These are phyloP conservation scores for Oryzias sinensis DNA, from an alignment of 2,797 vertebrate species.

Conservation along the genomic window DNA sequence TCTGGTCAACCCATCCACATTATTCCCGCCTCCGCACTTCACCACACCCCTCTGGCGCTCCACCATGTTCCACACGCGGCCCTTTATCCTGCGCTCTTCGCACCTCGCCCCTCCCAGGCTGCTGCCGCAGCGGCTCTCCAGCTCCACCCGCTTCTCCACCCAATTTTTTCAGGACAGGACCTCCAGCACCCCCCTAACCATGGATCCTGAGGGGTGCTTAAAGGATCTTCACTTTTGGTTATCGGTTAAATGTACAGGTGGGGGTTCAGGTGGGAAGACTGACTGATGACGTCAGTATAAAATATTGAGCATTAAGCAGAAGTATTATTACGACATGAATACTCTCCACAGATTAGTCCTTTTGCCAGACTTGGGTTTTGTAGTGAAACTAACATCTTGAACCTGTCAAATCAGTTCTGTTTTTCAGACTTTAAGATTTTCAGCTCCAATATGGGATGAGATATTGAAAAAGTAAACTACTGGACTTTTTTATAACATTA, in stretches of 20 bases:
- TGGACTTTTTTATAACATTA: constrained; percentile 41
- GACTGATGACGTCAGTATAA: too few species aligned
- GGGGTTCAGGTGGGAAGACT: too few species aligned
- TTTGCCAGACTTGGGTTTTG: constrained; percentile 30
- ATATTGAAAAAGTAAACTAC: constrained; percentile 47
- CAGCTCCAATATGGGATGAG: constrained; percentile 23
- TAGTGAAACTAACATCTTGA: constrained; percentile 46
- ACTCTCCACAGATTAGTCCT: constrained; percentile 46
- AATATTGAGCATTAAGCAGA: too few species aligned
- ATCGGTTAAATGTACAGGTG: too few species aligned
- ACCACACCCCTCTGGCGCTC: constrained; percentile 91
- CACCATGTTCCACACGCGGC: constrained; percentile 91
- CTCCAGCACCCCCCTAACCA: constrained; percentile 98
- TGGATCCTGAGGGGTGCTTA: constrained; percentile 84
- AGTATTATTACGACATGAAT: too few species aligned
- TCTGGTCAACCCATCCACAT: constrained; percentile 97
- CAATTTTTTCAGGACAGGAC: constrained; percentile 99
- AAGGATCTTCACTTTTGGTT: constrained; percentile 8
- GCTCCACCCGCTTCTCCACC: constrained; percentile 95
- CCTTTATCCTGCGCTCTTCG: constrained; percentile 92
- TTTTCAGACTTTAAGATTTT: constrained; percentile 38
- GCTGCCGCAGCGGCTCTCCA: constrained; percentile 92
- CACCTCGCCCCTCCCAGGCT: constrained; percentile 83
- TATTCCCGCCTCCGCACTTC: constrained; percentile 95
- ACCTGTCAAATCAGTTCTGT: constrained; percentile 26